These are phyloP conservation scores for Trochalopteron elliotii DNA, from an alignment of 2,113 vertebrate genomes.

Conservation along the genomic window DNA sequence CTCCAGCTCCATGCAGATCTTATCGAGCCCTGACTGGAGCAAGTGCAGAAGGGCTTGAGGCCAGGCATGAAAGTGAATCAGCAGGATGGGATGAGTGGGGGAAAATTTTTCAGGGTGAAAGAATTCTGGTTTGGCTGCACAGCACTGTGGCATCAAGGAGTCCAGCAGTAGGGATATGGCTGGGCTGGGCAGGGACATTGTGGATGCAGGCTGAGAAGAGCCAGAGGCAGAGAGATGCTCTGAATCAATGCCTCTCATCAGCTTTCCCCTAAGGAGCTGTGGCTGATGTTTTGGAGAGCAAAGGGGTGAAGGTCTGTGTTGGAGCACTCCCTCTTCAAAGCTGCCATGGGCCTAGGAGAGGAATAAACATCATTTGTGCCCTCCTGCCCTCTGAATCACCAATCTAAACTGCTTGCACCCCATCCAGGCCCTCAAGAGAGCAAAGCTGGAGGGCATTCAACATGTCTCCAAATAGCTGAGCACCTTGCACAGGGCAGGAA, in stretches of 20 bases:
- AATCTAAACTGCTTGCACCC: neutral
- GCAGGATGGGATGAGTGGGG: neutral
- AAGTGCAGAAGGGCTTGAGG: neutral
- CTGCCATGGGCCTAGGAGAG: neutral
- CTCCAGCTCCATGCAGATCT: neutral
- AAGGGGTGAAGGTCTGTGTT: neutral
- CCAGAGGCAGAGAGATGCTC: neutral
- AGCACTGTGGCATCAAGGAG: neutral
- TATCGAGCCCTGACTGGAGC: neutral
- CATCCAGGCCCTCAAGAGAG: neutral
- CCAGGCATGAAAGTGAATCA: neutral
- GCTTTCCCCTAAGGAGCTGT: neutral
- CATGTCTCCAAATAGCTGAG: neutral
- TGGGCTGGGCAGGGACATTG: neutral
- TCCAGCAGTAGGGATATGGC: neutral
- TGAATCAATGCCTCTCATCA: neutral
- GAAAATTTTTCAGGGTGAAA: neutral
- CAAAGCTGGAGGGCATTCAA: neutral
- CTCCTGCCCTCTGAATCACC: neutral
- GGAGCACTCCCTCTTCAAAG: neutral
- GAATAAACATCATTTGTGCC: neutral
- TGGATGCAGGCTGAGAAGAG: neutral
- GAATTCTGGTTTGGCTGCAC: neutral
- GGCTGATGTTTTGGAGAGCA: neutral
- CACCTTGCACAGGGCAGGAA: rapidly evolving